Evolutionary conservation across 2,797 vertebrate species (phyloP), one percentile per base, ranked within the genome.

Genomic region (Cryptoprocta ferox): DNA sequence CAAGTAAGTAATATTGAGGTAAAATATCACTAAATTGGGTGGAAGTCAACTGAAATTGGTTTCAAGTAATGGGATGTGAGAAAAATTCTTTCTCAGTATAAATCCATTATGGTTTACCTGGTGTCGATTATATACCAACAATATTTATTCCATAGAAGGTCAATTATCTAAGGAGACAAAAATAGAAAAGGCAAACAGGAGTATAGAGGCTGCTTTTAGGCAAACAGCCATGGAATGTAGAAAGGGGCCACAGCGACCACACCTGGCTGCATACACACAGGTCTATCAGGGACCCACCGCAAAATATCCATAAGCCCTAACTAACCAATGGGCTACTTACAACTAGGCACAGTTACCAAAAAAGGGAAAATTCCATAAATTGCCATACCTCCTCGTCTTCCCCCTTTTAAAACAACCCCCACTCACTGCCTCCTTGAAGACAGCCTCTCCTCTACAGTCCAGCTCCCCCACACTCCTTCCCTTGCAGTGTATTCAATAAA

Each of bases 151-250:
- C 59, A 70, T 6, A 63, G 42, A 91, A 78, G 24, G 39, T 61
- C 32, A 39, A 8, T 95, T 89, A 42, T 66, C 73, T 63, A 39
- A 95, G 56, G n/a, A 93, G 28, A 86, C 50, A 92, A 83, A 94
- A 91, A 56, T 42, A 76, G 28, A 95, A 93, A 96, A 86, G 32
- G 18, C 6, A 83, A 84, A 84, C 45, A 39, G 39, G 75, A 78
- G 42, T 48, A 39, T 16, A 24, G 73, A 48, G 71, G 28, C 28
- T 30, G 26, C 15, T 45, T 45, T 48, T 75, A 45, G 39, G 42
- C 28, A 75, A 73, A 30, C 42, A 75, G 73, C 73, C 30, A 48
- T 48, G 73, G 42, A 10, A 42, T 32, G 16, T 4, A 32, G 42
- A 75, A 75, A 18, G 73, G 73, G 28, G 28, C 73, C 73, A 45